Conservation (phyloP, 2,113 vertebrate genomes). For the Ranitomeya variabilis region DNA sequence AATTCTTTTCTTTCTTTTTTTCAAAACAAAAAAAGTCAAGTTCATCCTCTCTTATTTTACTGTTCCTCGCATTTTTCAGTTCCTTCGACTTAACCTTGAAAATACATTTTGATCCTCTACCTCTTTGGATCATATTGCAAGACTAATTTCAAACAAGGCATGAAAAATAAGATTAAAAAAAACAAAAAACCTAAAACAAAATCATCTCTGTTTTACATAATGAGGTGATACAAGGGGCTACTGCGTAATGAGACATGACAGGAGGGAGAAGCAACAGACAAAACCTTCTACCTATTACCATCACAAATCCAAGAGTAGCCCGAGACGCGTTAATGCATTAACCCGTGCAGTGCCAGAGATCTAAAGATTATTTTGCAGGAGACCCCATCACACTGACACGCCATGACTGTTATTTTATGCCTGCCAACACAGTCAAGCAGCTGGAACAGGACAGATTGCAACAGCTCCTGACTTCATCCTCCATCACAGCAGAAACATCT, state of each 20-base stretch:
- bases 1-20: neutral
- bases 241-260: conserved; percentile 4
- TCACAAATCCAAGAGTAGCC: neutral
- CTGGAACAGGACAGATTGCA: conserved; percentile 23
- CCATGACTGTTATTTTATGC: neutral
- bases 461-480: conserved; percentile 23
- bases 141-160: neutral
- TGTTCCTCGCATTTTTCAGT: too few relatives aligned
- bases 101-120: neutral
- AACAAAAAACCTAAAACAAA: neutral
- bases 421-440: conserved; percentile 27
- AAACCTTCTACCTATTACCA: neutral
- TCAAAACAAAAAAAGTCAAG: neutral
- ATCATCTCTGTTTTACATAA: neutral
- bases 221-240: neutral
- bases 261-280: neutral
- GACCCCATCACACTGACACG: neutral
- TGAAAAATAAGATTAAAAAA: neutral
- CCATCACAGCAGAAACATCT: neutral
- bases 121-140: conserved; percentile 1
- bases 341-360: neutral
- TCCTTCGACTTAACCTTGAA: neutral
- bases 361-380: neutral
- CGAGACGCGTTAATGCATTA: neutral
- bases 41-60: neutral